Conservation (phyloP, 35 echinoderm and acorn worm genomes). For the Heliocidaris tuberculata region DNA sequence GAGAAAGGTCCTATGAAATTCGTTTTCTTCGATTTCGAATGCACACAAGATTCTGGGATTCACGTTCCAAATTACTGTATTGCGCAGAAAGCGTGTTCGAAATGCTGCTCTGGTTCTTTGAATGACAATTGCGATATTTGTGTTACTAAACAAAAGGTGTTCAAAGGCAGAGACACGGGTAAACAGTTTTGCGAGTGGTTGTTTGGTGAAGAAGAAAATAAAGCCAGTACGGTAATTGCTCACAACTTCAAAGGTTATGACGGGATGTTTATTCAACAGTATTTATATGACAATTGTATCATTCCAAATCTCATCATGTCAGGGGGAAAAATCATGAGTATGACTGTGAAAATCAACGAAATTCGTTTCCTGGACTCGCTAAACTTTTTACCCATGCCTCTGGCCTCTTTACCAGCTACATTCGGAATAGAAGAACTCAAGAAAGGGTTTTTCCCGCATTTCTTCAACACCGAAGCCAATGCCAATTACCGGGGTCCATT, state of each 20-base stretch:
- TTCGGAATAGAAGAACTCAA: too few species aligned
- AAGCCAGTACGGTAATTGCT: not conserved
- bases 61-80: conserved; percentile 60
- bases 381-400: conserved; percentile 46
- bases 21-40: conserved; percentile 79
- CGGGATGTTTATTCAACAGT: not conserved
- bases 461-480: too few species aligned
- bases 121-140: conserved; percentile 26
- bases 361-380: not conserved
- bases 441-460: too few species aligned
- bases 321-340: conserved; percentile 50
- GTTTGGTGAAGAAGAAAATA: not conserved
- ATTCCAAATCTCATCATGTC: conserved; percentile 35
- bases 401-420: not conserved
- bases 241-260: conserved; percentile 45
- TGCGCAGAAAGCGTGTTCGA: conserved; percentile 52
- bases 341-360: not conserved
- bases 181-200: not conserved
- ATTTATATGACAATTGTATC: conserved; percentile 43
- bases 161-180: not conserved
- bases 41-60: not conserved
- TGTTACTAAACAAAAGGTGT: conserved; percentile 42
- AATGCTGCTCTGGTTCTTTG: conserved; percentile 18
- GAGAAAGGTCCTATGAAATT: conserved; percentile 34
- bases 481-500: too few species aligned